phyloP scores from a whole-genome alignment of 1,140 invertebrate species.

The Heliconius hewitsoni region DNA sequence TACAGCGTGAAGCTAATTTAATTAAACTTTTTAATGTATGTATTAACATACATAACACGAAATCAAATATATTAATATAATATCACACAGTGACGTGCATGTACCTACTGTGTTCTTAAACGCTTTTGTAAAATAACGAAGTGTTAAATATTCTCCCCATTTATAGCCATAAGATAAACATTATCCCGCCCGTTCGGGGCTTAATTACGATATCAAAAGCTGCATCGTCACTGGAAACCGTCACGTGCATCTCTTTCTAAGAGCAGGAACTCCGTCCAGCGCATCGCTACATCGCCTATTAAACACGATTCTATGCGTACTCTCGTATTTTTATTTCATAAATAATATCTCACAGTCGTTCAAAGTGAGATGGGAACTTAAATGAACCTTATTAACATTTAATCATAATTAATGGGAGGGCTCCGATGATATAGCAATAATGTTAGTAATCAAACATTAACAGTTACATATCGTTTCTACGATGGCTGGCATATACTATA shows the following conservation, averaged over 20 bases:
- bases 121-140: constrained; percentile 11
- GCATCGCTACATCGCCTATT: constrained; percentile 69
- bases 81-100: not conserved
- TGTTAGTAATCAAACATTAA: constrained; percentile 9
- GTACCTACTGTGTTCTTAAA: not conserved
- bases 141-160: constrained; percentile 26
- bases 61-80: not conserved
- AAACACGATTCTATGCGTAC: constrained; percentile 78
- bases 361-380: constrained; percentile 40
- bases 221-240: constrained; percentile 54
- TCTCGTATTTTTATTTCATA: constrained; percentile 70
- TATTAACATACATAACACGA: not conserved
- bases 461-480: not conserved
- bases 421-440: constrained; percentile 54
- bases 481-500: not conserved
- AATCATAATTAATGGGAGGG: constrained; percentile 49
- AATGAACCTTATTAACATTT: constrained; percentile 54
- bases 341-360: constrained; percentile 44
- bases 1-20: too few species aligned
- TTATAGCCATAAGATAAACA: constrained; percentile 58
- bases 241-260: constrained; percentile 58
- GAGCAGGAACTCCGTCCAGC: constrained; percentile 48
- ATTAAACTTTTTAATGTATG: too few species aligned
- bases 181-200: constrained; percentile 55
- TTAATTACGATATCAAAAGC: constrained; percentile 79